Evolutionary conservation across 2,113 vertebrate species (phyloP).

Genomic region (Scophthalmus maximus): DNA sequence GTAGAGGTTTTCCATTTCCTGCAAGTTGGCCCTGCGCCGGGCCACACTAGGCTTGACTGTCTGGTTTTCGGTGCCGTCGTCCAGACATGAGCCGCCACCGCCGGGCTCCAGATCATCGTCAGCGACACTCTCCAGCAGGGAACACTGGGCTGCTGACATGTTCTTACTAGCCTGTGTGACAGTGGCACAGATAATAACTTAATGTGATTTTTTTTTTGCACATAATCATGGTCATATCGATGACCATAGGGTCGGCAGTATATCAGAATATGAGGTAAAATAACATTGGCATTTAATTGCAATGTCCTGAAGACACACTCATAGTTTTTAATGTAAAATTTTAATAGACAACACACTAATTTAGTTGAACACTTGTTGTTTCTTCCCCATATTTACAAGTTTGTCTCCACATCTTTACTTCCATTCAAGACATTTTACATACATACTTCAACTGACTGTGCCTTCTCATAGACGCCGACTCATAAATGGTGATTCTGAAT

Average conservation of each 20-base stretch:
- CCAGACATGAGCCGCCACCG: conserved; percentile 69
- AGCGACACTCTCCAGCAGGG: conserved; percentile 80
- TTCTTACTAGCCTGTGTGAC: conserved; percentile 80
- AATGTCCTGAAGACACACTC: background rate
- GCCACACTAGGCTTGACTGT: conserved; percentile 66
- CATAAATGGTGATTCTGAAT: background rate
- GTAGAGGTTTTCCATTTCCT: conserved; percentile 87
- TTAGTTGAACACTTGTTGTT: no score
- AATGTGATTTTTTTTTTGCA: background rate
- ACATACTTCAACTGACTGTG: no score
- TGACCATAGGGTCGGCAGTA: background rate
- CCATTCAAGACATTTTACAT: background rate
- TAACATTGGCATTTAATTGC: background rate
- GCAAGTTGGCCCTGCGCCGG: conserved; percentile 83
- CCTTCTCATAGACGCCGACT: no score
- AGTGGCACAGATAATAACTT: background rate
- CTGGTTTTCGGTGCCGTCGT: conserved; percentile 79
- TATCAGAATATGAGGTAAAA: background rate
- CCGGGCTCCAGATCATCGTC: conserved; percentile 82
- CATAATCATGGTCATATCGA: no score
- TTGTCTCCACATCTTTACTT: background rate
- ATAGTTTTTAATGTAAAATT: background rate
- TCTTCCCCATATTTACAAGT: no score
- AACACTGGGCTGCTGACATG: conserved; percentile 77
- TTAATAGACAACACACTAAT: no score